Conservation (phyloP, 1,140 invertebrate genomes). For the Meloidogyne hapla region DNA sequence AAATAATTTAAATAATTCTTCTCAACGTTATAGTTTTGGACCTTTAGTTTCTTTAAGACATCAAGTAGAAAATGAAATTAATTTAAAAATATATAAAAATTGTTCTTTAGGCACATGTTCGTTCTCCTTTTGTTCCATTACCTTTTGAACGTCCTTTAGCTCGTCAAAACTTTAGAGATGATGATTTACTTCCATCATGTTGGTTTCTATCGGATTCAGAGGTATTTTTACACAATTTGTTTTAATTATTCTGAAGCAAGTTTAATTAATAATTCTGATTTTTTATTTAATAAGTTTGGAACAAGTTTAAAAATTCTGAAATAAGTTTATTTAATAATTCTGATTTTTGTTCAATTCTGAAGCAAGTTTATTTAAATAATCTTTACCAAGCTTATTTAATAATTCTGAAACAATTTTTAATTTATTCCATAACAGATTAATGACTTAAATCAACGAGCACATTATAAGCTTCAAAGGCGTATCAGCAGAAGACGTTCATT, state of each 20-base stretch:
- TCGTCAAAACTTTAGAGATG: not conserved
- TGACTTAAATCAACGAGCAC: not conserved
- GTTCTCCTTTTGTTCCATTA: not conserved
- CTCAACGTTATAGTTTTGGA: not conserved
- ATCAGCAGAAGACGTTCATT: constrained; percentile 9
- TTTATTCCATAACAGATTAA: not conserved
- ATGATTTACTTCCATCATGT: constrained; percentile 9
- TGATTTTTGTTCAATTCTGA: not conserved
- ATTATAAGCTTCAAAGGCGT: constrained; percentile 15
- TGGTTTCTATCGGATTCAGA: constrained; percentile 18
- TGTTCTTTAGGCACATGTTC: not conserved
- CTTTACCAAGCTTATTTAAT: not conserved
- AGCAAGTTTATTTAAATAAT: not conserved
- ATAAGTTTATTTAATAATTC: not conserved
- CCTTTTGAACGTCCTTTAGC: not conserved
- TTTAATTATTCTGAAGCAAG: too few species aligned
- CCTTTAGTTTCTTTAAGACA: not conserved
- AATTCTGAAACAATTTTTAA: not conserved
- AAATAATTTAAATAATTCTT: not conserved
- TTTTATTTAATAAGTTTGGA: not conserved
- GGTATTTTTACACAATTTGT: not conserved
- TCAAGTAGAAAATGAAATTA: not conserved
- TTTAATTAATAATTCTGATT: not conserved
- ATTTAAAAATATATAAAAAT: not conserved
- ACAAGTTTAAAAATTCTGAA: not conserved